Base-by-base conservation (phyloP, 2,888 invertebrate genomes). In the Aradus depressus region DNA sequence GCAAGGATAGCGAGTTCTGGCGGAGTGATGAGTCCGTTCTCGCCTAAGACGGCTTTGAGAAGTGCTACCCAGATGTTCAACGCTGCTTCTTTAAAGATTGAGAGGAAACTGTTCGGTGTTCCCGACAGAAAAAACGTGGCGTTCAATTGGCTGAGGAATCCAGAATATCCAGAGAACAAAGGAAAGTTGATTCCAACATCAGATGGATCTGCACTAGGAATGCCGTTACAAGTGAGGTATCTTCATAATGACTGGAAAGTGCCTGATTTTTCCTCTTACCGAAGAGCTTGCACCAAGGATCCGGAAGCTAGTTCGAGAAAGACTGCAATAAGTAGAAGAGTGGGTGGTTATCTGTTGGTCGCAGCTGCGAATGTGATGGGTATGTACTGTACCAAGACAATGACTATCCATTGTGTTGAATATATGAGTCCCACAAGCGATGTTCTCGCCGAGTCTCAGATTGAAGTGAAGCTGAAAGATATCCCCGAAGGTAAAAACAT, bases 401-500 rank as follows among this genome's bases (percentile, higher is more conserved):
- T 87, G 1, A 86, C 95, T 16, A 78, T 77, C 2, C 78, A 84
- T 50, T 79, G 91, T 56, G 75, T 96, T 1, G 72, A 75, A 12
- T 82, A 81, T 2, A 84, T 97, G 84, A 79, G 84, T 43, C 88
- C 96, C 1, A 79, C 91, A 1, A 88, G 89, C 57, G 96, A 96
- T 72, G 93, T 96, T 2, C 72, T 95, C 66, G 97, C 97, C 59
- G 68, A 96, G 72, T 89, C 96, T 50, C 89, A 92, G 68, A 89
- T 96, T 64, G 98, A 98, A 75, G 77, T 98, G 51, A 91, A 95
- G 62, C 72, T 98, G 48, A 64, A 65, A 21, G 84, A 84, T 54
- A 92, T 98, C 62, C 90, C 96, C 0, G 96, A 96, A 69, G 96
- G 93, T 64, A 89, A 90, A 68, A 89, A 84, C 44, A 82, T 84